Percentiles rank a stretch among this genome's conserved stretches.
These are phyloP conservation scores for Sebastes iracundus DNA, from an alignment of 2,797 vertebrate species.

Conservation along the genomic window DNA sequence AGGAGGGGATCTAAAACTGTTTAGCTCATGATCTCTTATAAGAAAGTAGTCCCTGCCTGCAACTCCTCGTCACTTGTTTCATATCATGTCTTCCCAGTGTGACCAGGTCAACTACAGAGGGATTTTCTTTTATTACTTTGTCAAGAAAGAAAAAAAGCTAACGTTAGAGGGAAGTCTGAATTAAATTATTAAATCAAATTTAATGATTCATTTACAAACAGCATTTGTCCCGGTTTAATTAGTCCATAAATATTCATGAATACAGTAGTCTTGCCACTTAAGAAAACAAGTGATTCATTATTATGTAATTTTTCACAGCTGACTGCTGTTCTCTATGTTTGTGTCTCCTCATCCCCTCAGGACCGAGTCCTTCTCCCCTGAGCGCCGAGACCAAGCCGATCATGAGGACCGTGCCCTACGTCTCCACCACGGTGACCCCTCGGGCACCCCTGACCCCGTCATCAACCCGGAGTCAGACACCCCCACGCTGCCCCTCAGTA, in stretches of 20 bases:
- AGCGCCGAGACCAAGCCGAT: background rate
- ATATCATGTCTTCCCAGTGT: background rate
- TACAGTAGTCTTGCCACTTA: background rate
- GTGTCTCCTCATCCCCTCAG: conserved; percentile 16
- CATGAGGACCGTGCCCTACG: conserved; percentile 35
- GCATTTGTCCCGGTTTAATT: background rate
- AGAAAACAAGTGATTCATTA: background rate
- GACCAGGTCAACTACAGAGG: background rate
- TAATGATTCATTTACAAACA: background rate
- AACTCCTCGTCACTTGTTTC: background rate
- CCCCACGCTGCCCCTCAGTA: background rate
- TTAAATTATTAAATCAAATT: background rate
- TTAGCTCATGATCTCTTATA: too few species aligned
- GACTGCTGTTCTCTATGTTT: background rate
- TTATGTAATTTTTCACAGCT: background rate
- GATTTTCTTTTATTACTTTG: background rate
- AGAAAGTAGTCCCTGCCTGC: too few species aligned
- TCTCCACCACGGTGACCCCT: conserved; percentile 30
- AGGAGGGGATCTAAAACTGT: too few species aligned
- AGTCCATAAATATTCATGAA: background rate
- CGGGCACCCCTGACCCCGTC: conserved; percentile 58
- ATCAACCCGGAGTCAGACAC: conserved; percentile 2
- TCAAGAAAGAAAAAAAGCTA: background rate
- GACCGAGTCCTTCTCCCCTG: background rate
- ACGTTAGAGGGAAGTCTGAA: background rate